Base-by-base conservation (phyloP, 2,797 vertebrate genomes). In the Gymnodraco acuticeps region DNA sequence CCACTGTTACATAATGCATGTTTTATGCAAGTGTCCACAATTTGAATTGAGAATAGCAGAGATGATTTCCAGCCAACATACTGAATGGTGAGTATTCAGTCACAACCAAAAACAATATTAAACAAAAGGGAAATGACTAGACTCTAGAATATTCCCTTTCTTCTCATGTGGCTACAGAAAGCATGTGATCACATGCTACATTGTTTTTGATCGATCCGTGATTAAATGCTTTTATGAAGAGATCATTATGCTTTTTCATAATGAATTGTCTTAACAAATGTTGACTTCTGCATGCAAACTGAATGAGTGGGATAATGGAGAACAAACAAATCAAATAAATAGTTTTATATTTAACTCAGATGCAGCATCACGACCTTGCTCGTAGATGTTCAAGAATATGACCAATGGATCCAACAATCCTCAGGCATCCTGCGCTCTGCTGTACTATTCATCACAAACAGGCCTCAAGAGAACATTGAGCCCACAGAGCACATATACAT, bases 371-470 rank as follows among this genome's bases (percentile, higher is more conserved):
- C 80, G 76, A 89, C 78, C 81, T 86, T 91, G 77, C 62, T 78
- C 75, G 58, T 27, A 61, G 54, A 84, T 69, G 62, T 83, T 85
- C 70, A 73, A 64, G 50, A 81, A 81, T 75, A 84, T 63, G 75
- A 83, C 84, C 86, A 73, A 11, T 61, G 73, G 79, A 87, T 90
- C 81, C 81, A 81, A 81, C 68, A 70, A 81, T 85, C 91, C 83
- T 23, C 51, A 75, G 78, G 84, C 86, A 81, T 70, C 53, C 3
- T 83, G 79, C 89, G 78, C 81, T 43, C 59, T 67, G 70, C 61
- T 82, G 76, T 73, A 74, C 75, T 67, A 84, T 86, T 83, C 80
- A 88, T 87, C 84, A 86, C 64, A 79, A 87, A 86, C 71, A 78
- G 46, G 76, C 70, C 83, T 72, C 72, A 66, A 70, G 83, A 82